phyloP scores from a whole-genome alignment of 2,888 invertebrate genomes.

The Reticulitermes lucifugus region DNA sequence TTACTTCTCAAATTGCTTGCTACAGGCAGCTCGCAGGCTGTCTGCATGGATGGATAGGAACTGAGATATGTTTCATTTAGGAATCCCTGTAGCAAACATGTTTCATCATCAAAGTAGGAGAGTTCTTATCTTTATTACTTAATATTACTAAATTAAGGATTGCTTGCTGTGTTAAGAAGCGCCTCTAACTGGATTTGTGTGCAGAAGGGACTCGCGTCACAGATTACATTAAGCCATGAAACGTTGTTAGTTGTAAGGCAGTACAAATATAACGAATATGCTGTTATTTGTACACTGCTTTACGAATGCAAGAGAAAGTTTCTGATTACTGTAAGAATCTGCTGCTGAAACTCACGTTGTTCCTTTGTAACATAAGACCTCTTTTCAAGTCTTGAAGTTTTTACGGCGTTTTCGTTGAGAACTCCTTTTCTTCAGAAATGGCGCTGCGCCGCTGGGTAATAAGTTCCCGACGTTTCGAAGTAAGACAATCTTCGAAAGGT shows the following conservation, averaged over 20 bases:
- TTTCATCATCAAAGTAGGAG: background rate
- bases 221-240: background rate
- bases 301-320: background rate
- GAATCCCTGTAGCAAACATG: background rate
- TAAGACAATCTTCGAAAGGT: too few species aligned
- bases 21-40: background rate
- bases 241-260: background rate
- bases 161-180: background rate
- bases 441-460: too few species aligned
- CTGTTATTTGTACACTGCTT: background rate
- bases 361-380: too few species aligned
- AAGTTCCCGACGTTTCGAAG: too few species aligned
- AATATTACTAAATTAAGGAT: background rate
- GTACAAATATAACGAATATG: background rate
- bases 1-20: background rate
- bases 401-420: too few species aligned
- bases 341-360: too few species aligned
- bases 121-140: background rate
- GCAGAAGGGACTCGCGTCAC: background rate
- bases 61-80: background rate
- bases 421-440: too few species aligned
- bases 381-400: too few species aligned
- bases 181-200: background rate
- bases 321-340: too few species aligned
- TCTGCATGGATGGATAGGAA: background rate